A percentile compares a stretch with the other conserved stretches of the same genome.
phyloP scores from a whole-genome alignment of 2,797 vertebrate species.

The Hybognathus amarus region DNA sequence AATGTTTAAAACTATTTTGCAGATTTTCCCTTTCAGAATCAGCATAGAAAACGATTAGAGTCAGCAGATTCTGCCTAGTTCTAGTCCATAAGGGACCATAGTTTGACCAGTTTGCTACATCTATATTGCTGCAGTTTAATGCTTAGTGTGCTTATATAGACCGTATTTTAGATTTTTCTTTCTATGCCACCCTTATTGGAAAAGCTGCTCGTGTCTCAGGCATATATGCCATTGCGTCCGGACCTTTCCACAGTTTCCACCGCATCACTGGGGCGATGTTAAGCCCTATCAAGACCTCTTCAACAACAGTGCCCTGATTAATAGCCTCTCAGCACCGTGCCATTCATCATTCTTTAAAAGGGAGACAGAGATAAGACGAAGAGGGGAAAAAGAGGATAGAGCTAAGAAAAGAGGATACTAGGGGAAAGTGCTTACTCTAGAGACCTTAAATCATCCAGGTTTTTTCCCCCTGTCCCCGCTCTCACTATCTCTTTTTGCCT shows the following conservation, averaged over 20 bases:
- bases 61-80: conserved; percentile 22
- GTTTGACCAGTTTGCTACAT: conserved; percentile 41
- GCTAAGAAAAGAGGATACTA: conserved; percentile 20
- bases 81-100: conserved; percentile 30
- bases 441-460: conserved; percentile 47
- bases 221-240: conserved; percentile 26
- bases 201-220: conserved; percentile 5
- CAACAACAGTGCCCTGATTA: conserved; percentile 56
- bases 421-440: conserved; percentile 52
- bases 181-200: conserved; percentile 21
- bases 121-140: conserved; percentile 34
- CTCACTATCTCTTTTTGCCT: conserved; percentile 57
- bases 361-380: conserved; percentile 50
- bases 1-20: not conserved
- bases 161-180: not conserved
- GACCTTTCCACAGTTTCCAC: conserved; percentile 15
- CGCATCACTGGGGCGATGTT: conserved; percentile 37
- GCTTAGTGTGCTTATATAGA: conserved; percentile 15
- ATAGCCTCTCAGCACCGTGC: conserved; percentile 53
- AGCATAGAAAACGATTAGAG: conserved; percentile 2
- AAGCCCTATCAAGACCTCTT: conserved; percentile 58
- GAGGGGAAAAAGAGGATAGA: conserved; percentile 44
- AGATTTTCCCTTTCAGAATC: not conserved
- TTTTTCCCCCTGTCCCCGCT: conserved; percentile 26
- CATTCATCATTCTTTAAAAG: conserved; percentile 64